These are phyloP conservation scores for Lingula anatina DNA, from an alignment of 2,888 invertebrate species.

Conservation along the genomic window DNA sequence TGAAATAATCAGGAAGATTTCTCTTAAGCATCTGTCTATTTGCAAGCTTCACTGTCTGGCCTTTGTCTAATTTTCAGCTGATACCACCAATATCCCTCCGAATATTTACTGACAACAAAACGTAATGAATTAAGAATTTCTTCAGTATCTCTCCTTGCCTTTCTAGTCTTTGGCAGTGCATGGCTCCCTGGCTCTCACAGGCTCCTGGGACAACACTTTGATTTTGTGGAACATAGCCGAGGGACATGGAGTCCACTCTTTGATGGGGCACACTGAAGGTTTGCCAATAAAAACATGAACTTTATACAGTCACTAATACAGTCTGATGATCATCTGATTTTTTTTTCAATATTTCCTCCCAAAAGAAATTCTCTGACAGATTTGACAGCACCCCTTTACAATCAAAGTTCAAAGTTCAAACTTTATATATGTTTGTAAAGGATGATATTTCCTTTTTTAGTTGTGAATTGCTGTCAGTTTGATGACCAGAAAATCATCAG, in stretches of 20 bases:
- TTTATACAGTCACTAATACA: background rate
- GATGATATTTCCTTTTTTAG: constrained; percentile 22
- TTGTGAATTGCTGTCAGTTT: constrained; percentile 35
- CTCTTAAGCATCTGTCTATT: too few species aligned
- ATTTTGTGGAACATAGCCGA: constrained; percentile 35
- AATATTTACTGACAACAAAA: constrained; percentile 10
- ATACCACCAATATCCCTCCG: too few species aligned
- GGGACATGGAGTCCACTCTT: constrained; percentile 20
- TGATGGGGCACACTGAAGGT: constrained; percentile 41
- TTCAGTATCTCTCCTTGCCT: too few species aligned
- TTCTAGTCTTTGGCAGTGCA: constrained; percentile 29
- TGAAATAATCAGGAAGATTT: too few species aligned
- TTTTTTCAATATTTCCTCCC: too few species aligned
- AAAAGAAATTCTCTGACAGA: too few species aligned
- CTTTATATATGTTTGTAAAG: too few species aligned
- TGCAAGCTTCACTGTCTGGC: too few species aligned
- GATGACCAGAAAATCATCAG: constrained; percentile 30
- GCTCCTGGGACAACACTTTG: constrained; percentile 39
- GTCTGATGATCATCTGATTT: too few species aligned
- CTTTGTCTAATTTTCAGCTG: background rate
- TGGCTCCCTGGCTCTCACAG: constrained; percentile 29
- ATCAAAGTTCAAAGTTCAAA: too few species aligned
- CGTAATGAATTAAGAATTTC: constrained; percentile 19
- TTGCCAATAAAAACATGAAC: background rate
- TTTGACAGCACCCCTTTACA: too few species aligned